Conservation (phyloP, 1,140 invertebrate genomes). For the Andrena cerasifolii region DNA sequence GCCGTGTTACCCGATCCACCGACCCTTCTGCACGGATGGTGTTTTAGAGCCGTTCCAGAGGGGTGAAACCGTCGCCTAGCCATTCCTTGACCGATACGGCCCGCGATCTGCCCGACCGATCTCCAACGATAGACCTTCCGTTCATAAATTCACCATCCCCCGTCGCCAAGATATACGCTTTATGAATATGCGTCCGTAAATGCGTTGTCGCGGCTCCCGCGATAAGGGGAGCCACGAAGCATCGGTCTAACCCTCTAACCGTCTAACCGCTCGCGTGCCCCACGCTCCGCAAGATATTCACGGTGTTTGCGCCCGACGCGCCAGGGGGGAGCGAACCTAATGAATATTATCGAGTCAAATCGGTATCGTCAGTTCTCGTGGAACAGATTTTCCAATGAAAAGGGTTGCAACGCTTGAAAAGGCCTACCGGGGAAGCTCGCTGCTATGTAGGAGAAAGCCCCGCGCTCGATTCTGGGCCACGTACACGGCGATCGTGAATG, state of each 20-base stretch:
- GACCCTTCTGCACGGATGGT: background rate
- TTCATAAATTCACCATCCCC: conserved; percentile 32
- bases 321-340: background rate
- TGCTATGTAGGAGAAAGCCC: background rate
- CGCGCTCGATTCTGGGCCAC: conserved; percentile 29
- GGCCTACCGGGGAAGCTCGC: no score
- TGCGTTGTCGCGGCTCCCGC: background rate
- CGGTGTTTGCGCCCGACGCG: background rate
- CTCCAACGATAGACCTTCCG: conserved; percentile 29
- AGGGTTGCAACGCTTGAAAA: no score
- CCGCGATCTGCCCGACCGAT: conserved; percentile 21
- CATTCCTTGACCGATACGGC: conserved; percentile 42
- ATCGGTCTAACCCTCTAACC: background rate
- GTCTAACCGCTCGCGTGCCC: background rate
- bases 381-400: conserved; percentile 12
- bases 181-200: conserved; percentile 38
- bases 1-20: conserved; percentile 12
- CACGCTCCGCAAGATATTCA: background rate
- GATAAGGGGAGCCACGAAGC: conserved; percentile 13
- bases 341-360: background rate
- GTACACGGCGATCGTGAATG: conserved; percentile 53
- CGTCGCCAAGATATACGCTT: conserved; percentile 8
- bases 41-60: conserved; percentile 1
- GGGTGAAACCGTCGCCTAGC: background rate
- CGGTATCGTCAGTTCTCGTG: background rate